phyloP scores from a whole-genome alignment of 2,888 invertebrate genomes.

The Ophion costatus region DNA sequence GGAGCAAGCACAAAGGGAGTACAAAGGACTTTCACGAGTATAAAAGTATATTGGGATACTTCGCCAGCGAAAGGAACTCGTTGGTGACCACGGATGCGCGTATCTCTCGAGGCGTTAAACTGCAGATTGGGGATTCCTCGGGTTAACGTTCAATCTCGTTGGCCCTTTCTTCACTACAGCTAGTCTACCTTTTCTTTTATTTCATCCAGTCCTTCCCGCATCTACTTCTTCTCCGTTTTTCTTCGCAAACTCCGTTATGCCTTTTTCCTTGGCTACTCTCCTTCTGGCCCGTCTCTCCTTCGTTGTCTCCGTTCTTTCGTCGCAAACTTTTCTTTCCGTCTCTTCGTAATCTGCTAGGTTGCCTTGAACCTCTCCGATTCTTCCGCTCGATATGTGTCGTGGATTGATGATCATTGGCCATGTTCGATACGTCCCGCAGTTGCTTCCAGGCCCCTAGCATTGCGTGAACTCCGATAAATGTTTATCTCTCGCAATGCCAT shows the following conservation, averaged over 20 bases:
- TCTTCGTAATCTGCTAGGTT: background rate
- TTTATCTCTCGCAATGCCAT: too few species aligned
- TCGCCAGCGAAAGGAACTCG: background rate
- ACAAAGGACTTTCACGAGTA: constrained; percentile 14
- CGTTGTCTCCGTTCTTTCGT: background rate
- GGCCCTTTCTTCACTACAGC: constrained; percentile 2
- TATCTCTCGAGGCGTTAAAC: constrained; percentile 62
- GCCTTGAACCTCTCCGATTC: background rate
- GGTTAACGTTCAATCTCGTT: constrained; percentile 59
- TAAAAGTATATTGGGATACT: constrained; percentile 22
- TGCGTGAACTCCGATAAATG: background rate
- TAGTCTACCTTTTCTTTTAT: constrained; percentile 10
- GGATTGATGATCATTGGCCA: background rate
- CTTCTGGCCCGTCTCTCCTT: background rate
- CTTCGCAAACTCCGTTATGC: background rate
- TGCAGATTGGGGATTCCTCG: constrained; percentile 68
- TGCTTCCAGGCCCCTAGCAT: background rate
- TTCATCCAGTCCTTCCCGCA: constrained; percentile 18
- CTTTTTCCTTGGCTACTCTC: background rate
- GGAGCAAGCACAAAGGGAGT: background rate
- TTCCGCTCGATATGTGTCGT: background rate
- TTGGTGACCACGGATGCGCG: constrained; percentile 15
- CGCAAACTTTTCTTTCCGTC: background rate
- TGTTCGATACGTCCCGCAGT: background rate
- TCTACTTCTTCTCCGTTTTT: constrained; percentile 2